Evolutionary conservation across 2,797 vertebrate genomes (phyloP).

Genomic region (Pristis pectinata): DNA sequence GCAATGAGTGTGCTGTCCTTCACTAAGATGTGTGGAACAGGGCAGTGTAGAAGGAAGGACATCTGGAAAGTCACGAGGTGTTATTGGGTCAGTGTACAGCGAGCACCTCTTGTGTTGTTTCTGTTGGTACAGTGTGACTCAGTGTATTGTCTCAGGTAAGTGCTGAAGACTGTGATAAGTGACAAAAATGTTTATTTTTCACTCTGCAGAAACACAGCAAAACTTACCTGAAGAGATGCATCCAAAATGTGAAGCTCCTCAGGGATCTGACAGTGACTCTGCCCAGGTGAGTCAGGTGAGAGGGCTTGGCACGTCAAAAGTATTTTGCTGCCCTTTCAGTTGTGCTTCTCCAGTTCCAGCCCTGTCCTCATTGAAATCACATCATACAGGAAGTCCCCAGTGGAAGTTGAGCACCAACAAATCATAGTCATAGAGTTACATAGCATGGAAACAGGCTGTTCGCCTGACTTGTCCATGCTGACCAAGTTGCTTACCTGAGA

Average conservation of each 20-base stretch:
- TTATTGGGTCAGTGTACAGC: not conserved
- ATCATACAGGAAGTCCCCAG: too few species aligned
- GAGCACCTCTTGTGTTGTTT: not conserved
- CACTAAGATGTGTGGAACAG: too few species aligned
- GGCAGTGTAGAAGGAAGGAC: too few species aligned
- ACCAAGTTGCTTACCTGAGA: too few species aligned
- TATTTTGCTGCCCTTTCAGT: not conserved
- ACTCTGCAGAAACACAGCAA: not conserved
- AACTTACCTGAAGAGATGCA: not conserved
- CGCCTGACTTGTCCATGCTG: too few species aligned
- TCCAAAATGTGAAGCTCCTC: not conserved
- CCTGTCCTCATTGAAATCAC: not conserved
- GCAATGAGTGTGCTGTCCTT: too few species aligned
- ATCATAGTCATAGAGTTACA: too few species aligned
- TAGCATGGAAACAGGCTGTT: too few species aligned
- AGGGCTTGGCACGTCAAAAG: not conserved
- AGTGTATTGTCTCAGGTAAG: not conserved
- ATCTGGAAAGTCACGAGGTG: not conserved
- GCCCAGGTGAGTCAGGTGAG: not conserved
- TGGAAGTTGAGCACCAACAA: too few species aligned
- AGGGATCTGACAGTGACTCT: not conserved
- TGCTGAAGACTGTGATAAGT: not conserved
- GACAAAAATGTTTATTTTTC: not conserved
- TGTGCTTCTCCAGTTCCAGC: not conserved
- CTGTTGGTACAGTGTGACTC: not conserved